Evolutionary conservation across 2,888 invertebrate genomes (phyloP), one percentile per base, ranked within the genome.

Genomic region (Ichneumon xanthorius): DNA sequence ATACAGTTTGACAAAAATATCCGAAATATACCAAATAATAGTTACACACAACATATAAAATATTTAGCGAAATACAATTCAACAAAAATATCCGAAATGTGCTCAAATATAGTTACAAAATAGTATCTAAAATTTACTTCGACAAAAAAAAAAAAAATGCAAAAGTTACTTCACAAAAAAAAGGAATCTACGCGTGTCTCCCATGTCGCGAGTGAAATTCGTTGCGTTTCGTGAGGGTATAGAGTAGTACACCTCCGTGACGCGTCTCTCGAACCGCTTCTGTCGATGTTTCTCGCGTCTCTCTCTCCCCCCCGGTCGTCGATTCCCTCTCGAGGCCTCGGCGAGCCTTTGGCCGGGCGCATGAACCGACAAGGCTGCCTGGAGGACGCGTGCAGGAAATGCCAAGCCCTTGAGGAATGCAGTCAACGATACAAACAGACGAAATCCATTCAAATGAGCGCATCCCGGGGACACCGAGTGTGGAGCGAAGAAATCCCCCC

Each of bases 311-410:
- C 3, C 58, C 22, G 11, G 11, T 58, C 22, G 26, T 58, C 26
- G 58, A 22, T 70, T 55, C 26, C 14, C 67, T 63, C 61, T 50
- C 77, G 85, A 75, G 82, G 80, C 85, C 85, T 75, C 77, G 80
- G 58, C 53, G 5, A 53, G 70, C 77, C 26, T 58, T 26, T 11
- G 26, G 11, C 26, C 58, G 26, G 58, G 75, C 75, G 79, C 82
- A 71, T 58, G 82, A 86, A 84, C 85, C 72, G 77, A 88, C 92
- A 92, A 92, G 92, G 91, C 91, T 92, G 91, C 90, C 84, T 91
- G 92, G 89, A 92, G 92, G 92, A 91, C 89, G 89, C 89, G 88
- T 88, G 88, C 90, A 92, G 91, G 90, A 92, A 91, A 91, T 89
- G 88, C 87, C 90, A 88, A 85, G 89, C 90, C 90, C 88, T 89